Base-by-base conservation (phyloP, 2,797 vertebrate species). In the Notamacropus eugenii region DNA sequence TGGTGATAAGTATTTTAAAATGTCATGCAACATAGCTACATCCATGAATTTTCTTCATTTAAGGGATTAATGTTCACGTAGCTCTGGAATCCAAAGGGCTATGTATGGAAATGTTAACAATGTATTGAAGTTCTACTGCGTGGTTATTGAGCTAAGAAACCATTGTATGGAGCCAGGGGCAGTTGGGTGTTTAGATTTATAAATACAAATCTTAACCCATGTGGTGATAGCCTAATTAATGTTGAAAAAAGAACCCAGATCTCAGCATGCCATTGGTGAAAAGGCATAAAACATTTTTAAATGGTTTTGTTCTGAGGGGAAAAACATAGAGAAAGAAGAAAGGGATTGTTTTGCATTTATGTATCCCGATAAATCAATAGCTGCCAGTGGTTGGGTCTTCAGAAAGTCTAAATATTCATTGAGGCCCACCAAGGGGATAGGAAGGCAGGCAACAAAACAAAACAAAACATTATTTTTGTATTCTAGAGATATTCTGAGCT, bases 161-260 rank as follows among this genome's bases (percentile, higher is more conserved):
- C 11, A 31, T 16, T 92, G 54, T 94, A 24, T 93, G 1, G 90
- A 92, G 28, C 91, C 67, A 96, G 19, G 46, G 56, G 0, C 24
- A 54, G 9, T 90, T 95, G 12, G 92, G 8, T 95, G 11, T 94
- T 94, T 55, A 22, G 54, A 92, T 93, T 93, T 92, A 90, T 92
- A 97, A 67, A 62, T 95, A 92, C 27, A 67, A 55, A 90, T 62
- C 6, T 1, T 87, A 95, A 93, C 40, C 14, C 46, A 58, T 95
- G 31, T 50, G 94, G 46, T 34, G 34, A 93, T 62, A 57, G 87
- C 93, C 92, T 94, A 94, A 98, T 97, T 97, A 96, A 52, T 4
- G 4, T 92, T 95, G 94, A 50, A 94, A 52, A 87, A 34, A 6
- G 1, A 87, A 96, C 94, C 0, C 6, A 74, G 27, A 14, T 54